A percentile compares a stretch with the other conserved stretches of the same genome.
Conservation (phyloP, 1,140 invertebrate species). For the Drosophila pachea region DNA sequence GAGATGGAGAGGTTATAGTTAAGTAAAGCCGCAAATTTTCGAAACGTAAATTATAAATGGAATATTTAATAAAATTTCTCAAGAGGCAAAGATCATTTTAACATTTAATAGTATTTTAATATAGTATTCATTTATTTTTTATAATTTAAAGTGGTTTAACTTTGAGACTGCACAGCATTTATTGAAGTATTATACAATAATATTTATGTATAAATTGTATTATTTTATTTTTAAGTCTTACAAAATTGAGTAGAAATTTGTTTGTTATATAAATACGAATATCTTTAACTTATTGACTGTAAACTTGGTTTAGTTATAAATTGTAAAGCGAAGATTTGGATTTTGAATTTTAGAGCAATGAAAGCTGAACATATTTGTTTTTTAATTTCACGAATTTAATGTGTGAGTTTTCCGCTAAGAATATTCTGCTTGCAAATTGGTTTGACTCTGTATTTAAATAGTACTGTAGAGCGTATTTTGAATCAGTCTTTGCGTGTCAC, state of each 20-base stretch:
- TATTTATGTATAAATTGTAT: conserved; percentile 44
- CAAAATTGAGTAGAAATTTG: conserved; percentile 55
- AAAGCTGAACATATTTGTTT: conserved; percentile 1
- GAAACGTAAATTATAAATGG: conserved; percentile 1
- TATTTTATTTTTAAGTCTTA: conserved; percentile 26
- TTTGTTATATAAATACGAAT: conserved; percentile 57
- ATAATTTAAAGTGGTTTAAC: conserved; percentile 71
- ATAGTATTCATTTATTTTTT: conserved; percentile 38
- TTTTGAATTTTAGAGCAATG: conserved; percentile 12
- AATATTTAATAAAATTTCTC: conserved; percentile 9
- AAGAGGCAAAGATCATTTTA: conserved; percentile 26
- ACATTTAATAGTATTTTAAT: conserved; percentile 40
- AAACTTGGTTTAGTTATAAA: conserved; percentile 27
- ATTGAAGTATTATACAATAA: conserved; percentile 56
- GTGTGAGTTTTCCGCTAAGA: conserved; percentile 1
- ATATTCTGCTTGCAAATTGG: conserved; percentile 12
- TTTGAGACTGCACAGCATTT: conserved; percentile 74
- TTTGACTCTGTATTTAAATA: conserved; percentile 17
- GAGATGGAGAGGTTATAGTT: not conserved
- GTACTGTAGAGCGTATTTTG: conserved; percentile 64
- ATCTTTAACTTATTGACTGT: conserved; percentile 46
- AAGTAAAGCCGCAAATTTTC: not conserved
- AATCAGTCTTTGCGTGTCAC: conserved; percentile 76
- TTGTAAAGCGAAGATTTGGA: conserved; percentile 10
- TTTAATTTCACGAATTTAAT: not conserved